Evolutionary conservation across 2,113 vertebrate genomes (phyloP).

Genomic region (Zapornia atra): DNA sequence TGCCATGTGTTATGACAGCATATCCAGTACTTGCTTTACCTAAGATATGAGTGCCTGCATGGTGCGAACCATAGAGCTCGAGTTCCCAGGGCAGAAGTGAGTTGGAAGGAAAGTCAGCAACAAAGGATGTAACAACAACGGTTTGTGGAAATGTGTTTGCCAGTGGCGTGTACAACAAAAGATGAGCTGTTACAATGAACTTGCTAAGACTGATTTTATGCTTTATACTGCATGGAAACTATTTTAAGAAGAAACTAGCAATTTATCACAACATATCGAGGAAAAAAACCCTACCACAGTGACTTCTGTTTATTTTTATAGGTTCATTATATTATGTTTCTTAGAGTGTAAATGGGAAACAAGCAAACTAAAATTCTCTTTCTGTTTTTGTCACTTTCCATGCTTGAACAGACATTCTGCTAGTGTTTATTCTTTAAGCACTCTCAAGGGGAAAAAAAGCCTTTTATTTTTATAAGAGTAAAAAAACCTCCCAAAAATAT

Average conservation of each 20-base stretch:
- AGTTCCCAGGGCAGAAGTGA: conserved; percentile 44
- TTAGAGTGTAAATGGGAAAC: conserved; percentile 70
- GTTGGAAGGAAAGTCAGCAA: conserved; percentile 41
- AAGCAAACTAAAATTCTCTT: conserved; percentile 37
- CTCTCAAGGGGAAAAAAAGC: conserved; percentile 72
- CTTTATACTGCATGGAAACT: conserved; percentile 82
- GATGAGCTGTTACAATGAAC: conserved; percentile 66
- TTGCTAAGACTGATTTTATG: conserved; percentile 71
- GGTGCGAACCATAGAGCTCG: conserved; percentile 54
- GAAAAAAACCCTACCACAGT: conserved; percentile 69
- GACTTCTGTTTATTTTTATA: conserved; percentile 80
- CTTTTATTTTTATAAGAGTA: conserved; percentile 83
- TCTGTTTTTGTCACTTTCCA: conserved; percentile 68
- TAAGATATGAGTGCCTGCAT: conserved; percentile 70
- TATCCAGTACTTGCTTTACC: conserved; percentile 59
- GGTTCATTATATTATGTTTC: conserved; percentile 74
- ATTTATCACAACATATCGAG: conserved; percentile 79
- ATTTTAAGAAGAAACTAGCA: conserved; percentile 74
- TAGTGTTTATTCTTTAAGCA: conserved; percentile 74
- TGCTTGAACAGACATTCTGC: conserved; percentile 70
- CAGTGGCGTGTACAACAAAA: conserved; percentile 66
- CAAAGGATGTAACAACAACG: not conserved
- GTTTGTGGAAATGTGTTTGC: conserved; percentile 67
- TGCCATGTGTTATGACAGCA: conserved; percentile 52
- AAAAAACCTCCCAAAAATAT: conserved; percentile 73